phyloP scores from a whole-genome alignment of 2,113 vertebrate genomes.

The Podiceps cristatus region DNA sequence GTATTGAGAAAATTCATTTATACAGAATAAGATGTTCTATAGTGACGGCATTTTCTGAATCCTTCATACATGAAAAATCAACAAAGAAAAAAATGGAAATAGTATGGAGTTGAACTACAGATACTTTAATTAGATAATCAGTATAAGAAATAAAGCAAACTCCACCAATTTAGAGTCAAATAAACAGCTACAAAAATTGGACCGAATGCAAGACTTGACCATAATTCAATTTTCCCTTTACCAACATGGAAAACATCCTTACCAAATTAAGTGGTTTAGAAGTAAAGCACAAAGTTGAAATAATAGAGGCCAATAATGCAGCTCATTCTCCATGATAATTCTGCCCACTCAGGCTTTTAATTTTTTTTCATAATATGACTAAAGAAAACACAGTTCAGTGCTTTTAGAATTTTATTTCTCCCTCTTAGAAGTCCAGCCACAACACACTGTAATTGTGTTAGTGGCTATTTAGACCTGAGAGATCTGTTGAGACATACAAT shows the following conservation, averaged over 20 bases:
- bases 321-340: neutral
- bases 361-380: neutral
- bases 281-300: neutral
- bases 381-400: neutral
- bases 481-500: neutral
- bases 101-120: neutral
- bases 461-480: neutral
- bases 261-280: neutral
- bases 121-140: neutral
- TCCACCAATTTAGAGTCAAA: neutral
- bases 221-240: neutral
- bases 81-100: neutral
- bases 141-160: neutral
- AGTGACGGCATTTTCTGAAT: conserved; percentile 21
- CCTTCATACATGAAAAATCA: neutral
- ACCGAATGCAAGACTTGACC: neutral
- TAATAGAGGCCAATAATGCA: neutral
- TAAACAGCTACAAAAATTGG: neutral
- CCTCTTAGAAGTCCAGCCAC: neutral
- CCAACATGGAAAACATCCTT: neutral
- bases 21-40: conserved; percentile 15
- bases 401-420: neutral
- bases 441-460: neutral
- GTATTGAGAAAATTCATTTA: neutral
- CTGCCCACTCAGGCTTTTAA: neutral